phyloP scores from a whole-genome alignment of 2,888 invertebrate species.

The Petrophora chlorosata region DNA sequence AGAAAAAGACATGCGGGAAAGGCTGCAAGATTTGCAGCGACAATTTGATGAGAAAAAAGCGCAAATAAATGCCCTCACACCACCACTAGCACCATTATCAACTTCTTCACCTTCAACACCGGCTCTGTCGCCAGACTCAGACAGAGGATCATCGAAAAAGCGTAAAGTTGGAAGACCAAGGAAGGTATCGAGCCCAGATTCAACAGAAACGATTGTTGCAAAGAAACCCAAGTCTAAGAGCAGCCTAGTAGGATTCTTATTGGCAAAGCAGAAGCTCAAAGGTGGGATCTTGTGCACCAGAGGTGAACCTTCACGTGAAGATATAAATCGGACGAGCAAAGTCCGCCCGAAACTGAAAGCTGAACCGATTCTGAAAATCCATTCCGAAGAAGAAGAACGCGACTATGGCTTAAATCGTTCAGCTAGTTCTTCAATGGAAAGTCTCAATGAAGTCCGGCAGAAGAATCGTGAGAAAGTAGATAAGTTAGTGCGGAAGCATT shows the following conservation, averaged over 20 bases:
- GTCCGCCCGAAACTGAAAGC: conserved; percentile 89
- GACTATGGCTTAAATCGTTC: conserved; percentile 76
- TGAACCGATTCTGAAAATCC: conserved; percentile 86
- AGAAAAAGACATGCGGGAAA: conserved; percentile 92
- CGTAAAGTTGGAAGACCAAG: conserved; percentile 92
- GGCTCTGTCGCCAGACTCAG: conserved; percentile 75
- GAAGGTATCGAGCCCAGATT: conserved; percentile 86
- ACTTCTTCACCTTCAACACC: conserved; percentile 76
- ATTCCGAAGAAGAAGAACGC: conserved; percentile 81
- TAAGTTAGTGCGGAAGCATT: conserved; percentile 73
- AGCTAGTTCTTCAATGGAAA: conserved; percentile 82
- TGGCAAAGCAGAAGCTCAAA: conserved; percentile 86
- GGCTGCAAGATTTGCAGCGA: conserved; percentile 91
- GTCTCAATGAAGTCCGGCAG: conserved; percentile 77
- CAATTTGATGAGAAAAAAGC: conserved; percentile 93
- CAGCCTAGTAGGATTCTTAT: conserved; percentile 86
- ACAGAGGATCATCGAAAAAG: conserved; percentile 87
- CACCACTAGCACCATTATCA: conserved; percentile 73
- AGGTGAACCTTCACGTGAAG: conserved; percentile 81
- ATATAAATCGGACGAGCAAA: conserved; percentile 80
- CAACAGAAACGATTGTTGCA: conserved; percentile 92
- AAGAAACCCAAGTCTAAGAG: conserved; percentile 90
- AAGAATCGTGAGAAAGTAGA: conserved; percentile 80
- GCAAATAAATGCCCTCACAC: conserved; percentile 89
- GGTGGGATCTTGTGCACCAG: conserved; percentile 78